A percentile compares a stretch with the other conserved stretches of the same genome.
phyloP scores from a whole-genome alignment of 2,888 invertebrate species.

The Amitus sp. region DNA sequence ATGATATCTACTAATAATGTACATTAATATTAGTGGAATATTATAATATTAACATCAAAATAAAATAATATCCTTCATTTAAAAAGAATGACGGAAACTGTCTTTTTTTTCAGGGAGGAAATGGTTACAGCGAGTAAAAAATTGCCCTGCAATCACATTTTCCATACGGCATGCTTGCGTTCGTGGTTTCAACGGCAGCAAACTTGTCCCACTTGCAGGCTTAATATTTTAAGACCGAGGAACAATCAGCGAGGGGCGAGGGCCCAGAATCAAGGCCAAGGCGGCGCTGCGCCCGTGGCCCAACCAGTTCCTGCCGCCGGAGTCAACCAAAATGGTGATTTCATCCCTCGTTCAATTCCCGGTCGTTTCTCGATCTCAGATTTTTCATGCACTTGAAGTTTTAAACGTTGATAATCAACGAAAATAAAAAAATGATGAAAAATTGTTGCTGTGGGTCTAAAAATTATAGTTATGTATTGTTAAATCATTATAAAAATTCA shows the following conservation, averaged over 20 bases:
- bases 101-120: slow-evolving; percentile 69
- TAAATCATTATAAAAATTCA: too few species aligned
- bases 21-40: too few species aligned
- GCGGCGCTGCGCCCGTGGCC: slow-evolving; percentile 48
- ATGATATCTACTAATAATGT: too few species aligned
- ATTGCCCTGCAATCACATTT: slow-evolving; percentile 98
- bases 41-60: too few species aligned
- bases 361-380: background rate
- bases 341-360: too few species aligned
- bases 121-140: slow-evolving; percentile 88
- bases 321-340: slow-evolving; percentile 48
- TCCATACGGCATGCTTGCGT: slow-evolving; percentile 96
- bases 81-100: background rate
- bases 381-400: too few species aligned
- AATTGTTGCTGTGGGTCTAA: too few species aligned
- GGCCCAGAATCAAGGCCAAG: slow-evolving; percentile 60
- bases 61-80: slow-evolving; percentile 16
- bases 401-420: too few species aligned
- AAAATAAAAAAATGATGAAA: too few species aligned
- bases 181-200: slow-evolving; percentile 99
- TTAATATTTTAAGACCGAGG: slow-evolving; percentile 78
- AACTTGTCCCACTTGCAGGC: slow-evolving; percentile 97
- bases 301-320: slow-evolving; percentile 48
- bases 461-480: too few species aligned
- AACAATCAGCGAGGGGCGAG: slow-evolving; percentile 43